Base-by-base conservation (phyloP, 2,888 invertebrate species). In the Sisyra nigra region DNA sequence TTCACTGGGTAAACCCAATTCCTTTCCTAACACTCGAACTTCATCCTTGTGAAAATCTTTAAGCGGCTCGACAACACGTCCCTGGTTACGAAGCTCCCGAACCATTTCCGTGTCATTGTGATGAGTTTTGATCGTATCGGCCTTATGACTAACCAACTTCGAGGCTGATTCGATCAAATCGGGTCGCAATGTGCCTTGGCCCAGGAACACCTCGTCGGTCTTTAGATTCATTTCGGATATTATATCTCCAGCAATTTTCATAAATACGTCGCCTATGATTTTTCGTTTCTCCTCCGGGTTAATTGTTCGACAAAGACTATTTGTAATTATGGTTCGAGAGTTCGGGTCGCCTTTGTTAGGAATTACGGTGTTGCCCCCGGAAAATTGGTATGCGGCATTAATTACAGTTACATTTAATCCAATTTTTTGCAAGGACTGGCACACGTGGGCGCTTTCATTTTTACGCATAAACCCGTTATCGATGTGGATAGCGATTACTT, bases 1-100 rank as follows among this genome's bases (percentile, higher is more conserved):
- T 51, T 83, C 77, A 33, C 74, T 61, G 8, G 94, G 87, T 48
- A 98, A 70, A 1, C 93, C 93, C 45, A 98, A 70, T 64, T 91
- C 91, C 55, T 76, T 67, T 41, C 98, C 98, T 49, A 98, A 66
- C 45, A 75, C 73, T 45, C 97, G 9, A 44, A 83, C 89, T 72
- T 97, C 97, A 59, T 97, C 97, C 69, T 98, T 98, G 64, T 99
- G 98, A 61, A 98, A 99, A 68, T 98, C 97, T 64, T 82, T 84
- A 44, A 98, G 70, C n/a, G 98, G 98, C 63, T 98, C 98, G 9
- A 98, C 84, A 14, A 98, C 94, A 43, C 89, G 72, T 9, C 94
- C 93, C 45, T 78, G 71, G 44, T 68, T 68, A 33, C 80, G 63
- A 52, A 80, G 61, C 53, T 81, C 67, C 45, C 94, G 69, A 45